Conservation (phyloP, 2,888 invertebrate genomes). For the Xylocampa areola region DNA sequence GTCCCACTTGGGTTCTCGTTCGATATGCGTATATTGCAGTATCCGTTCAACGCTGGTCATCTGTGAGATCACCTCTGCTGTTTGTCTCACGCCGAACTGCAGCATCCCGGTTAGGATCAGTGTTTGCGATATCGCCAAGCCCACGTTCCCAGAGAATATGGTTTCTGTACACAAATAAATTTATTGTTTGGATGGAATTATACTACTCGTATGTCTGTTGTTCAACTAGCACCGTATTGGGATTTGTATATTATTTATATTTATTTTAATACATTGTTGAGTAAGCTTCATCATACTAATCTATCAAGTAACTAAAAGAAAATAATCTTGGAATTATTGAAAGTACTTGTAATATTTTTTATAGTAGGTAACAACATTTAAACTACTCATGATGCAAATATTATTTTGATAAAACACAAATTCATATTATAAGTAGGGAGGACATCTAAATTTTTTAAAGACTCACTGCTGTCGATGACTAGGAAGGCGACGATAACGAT, state of each 20-base stretch:
- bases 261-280: too few species aligned
- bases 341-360: too few species aligned
- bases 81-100: constrained; percentile 92
- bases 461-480: constrained; percentile 87
- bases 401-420: too few species aligned
- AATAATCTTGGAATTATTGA: too few species aligned
- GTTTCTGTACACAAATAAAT: constrained; percentile 73
- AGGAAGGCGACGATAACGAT: constrained; percentile 93
- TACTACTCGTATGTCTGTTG: too few species aligned
- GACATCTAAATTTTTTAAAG: not conserved
- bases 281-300: too few species aligned
- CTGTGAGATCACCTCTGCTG: constrained; percentile 92
- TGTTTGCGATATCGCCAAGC: constrained; percentile 92
- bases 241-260: too few species aligned
- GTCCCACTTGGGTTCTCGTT: constrained; percentile 89
- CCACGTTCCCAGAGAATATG: constrained; percentile 91
- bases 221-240: too few species aligned
- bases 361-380: too few species aligned
- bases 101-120: constrained; percentile 93
- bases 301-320: too few species aligned
- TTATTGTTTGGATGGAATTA: constrained; percentile 14
- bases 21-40: constrained; percentile 92
- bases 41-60: constrained; percentile 94
- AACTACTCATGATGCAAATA: too few species aligned
- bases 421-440: not conserved